Evolutionary conservation across 1,140 invertebrate species (phyloP), one percentile per base, ranked within the genome.

Genomic region (Eriocheir sinensis): DNA sequence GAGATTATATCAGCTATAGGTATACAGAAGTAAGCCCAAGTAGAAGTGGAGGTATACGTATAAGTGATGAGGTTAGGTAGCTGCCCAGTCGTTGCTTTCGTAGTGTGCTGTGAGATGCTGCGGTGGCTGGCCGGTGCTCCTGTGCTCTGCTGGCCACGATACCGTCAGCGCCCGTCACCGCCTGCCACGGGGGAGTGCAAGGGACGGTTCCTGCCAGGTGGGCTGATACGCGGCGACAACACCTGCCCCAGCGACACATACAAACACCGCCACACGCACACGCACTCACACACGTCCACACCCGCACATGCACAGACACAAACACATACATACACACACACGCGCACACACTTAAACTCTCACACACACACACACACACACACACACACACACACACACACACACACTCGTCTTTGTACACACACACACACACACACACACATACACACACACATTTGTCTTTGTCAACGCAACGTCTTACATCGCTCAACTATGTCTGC

Each of bases 361-460:
- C 86, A 89, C 86, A 89, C 86, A 89, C 36, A 89, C 38, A 89
- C 38, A 89, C 36, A 38, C 86, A 89, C 79, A n/a, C 12, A 41
- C 32, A 53, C 34, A 48, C 41, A 30, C 53, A 30, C 32, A 41
- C 41, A 4, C 60, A 21, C 53, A 6, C 21, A 53, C 44, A 17
- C 27, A 89, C 17, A 44, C 34, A 85, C 9, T 2, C 30, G n/a
- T 32, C 2, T 36, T 34, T 21, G 38, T 36, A 86, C 83, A 86
- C n/a, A 86, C 83, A 86, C 83, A 86, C 83, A 86, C 83, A 86
- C n/a, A 86, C 83, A 86, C n/a, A 32, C 3, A 32, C 36, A 32
- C 83, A 86, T 36, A 86, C 17, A 85, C 81, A 85, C 81, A 72
- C n/a, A n/a, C n/a, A n/a, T n/a, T n/a, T n/a, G n/a, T n/a, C n/a